These are phyloP conservation scores for Minunthozetes semirufus DNA, from an alignment of 2,888 invertebrate genomes.

Conservation along the genomic window DNA sequence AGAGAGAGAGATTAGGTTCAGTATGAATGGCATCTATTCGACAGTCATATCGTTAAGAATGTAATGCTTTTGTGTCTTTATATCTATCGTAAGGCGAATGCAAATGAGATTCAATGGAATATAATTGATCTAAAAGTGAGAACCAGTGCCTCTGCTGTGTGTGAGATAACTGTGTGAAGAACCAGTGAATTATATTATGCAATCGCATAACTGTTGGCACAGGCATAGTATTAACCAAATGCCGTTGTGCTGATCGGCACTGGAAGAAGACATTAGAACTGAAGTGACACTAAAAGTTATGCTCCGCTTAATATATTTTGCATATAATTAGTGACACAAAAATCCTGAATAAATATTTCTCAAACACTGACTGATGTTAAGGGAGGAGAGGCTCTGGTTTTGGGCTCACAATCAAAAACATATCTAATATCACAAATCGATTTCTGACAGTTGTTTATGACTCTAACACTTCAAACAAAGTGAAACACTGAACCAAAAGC, in stretches of 20 bases:
- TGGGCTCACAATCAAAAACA: too few relatives aligned
- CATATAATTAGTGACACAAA: slow-evolving; percentile 1
- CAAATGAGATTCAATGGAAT: slow-evolving; percentile 2
- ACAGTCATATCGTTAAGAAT: slow-evolving; percentile 13
- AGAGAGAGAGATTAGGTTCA: background rate
- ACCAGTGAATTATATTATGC: background rate
- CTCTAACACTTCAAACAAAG: too few relatives aligned
- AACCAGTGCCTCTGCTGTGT: background rate
- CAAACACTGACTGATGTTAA: too few relatives aligned
- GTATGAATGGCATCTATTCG: background rate
- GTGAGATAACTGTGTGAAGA: background rate
- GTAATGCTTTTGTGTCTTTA: background rate
- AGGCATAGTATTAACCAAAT: too few relatives aligned
- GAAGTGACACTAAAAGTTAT: slow-evolving; percentile 8
- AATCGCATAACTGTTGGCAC: background rate
- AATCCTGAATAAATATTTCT: background rate
- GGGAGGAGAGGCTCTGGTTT: too few relatives aligned
- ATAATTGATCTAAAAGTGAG: slow-evolving; percentile 3
- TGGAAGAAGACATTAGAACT: background rate
- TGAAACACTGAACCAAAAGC: too few relatives aligned
- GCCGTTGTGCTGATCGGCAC: background rate
- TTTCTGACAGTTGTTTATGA: too few relatives aligned
- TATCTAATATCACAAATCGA: too few relatives aligned
- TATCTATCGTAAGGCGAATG: background rate
- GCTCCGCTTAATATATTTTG: background rate